Evolutionary conservation across 2,113 vertebrate species (phyloP).

Genomic region (Recurvirostra avosetta): DNA sequence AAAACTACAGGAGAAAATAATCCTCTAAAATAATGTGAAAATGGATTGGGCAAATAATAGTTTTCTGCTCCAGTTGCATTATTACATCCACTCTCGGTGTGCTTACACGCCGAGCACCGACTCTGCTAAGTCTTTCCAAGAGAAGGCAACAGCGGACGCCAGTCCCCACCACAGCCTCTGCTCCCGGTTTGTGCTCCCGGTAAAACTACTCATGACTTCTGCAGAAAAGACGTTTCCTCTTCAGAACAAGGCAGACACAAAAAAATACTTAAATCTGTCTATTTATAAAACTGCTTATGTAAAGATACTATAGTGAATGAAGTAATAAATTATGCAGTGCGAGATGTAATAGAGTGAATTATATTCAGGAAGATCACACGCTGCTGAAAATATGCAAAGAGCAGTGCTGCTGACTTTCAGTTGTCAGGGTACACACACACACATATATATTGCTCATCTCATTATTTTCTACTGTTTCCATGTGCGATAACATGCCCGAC

Average conservation of each 20-base stretch:
- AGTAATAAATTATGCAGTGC: slow-evolving; percentile 55
- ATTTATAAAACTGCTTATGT: slow-evolving; percentile 63
- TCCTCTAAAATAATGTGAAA: slow-evolving; percentile 16
- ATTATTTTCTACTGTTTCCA: slow-evolving; percentile 59
- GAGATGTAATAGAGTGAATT: slow-evolving; percentile 59
- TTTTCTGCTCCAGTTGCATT: neutral
- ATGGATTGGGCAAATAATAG: neutral
- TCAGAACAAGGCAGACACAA: neutral
- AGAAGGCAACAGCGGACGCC: neutral
- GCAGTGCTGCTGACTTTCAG: slow-evolving; percentile 19
- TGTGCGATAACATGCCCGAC: slow-evolving; percentile 29
- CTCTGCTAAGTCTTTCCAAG: neutral
- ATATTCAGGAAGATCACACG: slow-evolving; percentile 60
- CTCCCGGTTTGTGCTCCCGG: neutral
- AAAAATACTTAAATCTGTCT: neutral
- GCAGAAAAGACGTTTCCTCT: neutral
- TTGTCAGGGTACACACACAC: neutral
- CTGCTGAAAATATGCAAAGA: slow-evolving; percentile 46
- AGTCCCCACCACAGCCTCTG: neutral
- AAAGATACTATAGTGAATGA: slow-evolving; percentile 56
- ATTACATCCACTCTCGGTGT: neutral
- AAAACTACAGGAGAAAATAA: slow-evolving; percentile 13
- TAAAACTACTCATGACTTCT: neutral
- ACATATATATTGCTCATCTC: slow-evolving; percentile 4
- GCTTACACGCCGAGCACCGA: neutral